A percentile compares a stretch with the other conserved stretches of the same genome.
phyloP scores from a whole-genome alignment of 2,797 vertebrate genomes.

The Neostethus bicornis region DNA sequence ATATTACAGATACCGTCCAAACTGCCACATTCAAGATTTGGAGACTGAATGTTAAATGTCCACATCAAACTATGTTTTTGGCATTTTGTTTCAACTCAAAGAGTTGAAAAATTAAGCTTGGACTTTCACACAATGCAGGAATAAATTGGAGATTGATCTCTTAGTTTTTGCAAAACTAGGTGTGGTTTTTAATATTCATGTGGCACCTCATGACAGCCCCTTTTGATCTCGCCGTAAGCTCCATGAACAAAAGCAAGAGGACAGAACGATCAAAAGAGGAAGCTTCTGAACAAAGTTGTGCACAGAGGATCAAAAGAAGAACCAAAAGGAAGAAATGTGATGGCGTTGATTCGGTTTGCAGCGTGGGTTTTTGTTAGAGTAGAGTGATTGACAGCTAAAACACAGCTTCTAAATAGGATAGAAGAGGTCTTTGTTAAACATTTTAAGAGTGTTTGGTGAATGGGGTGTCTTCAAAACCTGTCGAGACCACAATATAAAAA shows the following conservation, averaged over 20 bases:
- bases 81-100: conserved; percentile 28
- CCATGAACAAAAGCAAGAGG: conserved; percentile 57
- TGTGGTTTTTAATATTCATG: conserved; percentile 40
- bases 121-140: background rate
- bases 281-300: conserved; percentile 54
- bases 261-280: conserved; percentile 50
- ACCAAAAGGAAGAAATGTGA: conserved; percentile 27
- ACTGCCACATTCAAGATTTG: background rate
- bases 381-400: conserved; percentile 11
- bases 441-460: conserved; percentile 55
- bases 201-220: conserved; percentile 31
- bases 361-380: conserved; percentile 12
- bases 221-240: conserved; percentile 57
- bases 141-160: conserved; percentile 30
- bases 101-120: conserved; percentile 26
- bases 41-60: conserved; percentile 19
- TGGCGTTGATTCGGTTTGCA: conserved; percentile 1
- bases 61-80: conserved; percentile 32
- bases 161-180: conserved; percentile 19
- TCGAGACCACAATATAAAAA: conserved; percentile 41
- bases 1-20: too few relatives aligned
- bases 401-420: conserved; percentile 31
- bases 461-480: conserved; percentile 53
- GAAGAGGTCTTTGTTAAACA: conserved; percentile 41
- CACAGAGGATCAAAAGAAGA: conserved; percentile 52